Conservation (phyloP, 2,888 invertebrate species). For the Endotricha flammealis region DNA sequence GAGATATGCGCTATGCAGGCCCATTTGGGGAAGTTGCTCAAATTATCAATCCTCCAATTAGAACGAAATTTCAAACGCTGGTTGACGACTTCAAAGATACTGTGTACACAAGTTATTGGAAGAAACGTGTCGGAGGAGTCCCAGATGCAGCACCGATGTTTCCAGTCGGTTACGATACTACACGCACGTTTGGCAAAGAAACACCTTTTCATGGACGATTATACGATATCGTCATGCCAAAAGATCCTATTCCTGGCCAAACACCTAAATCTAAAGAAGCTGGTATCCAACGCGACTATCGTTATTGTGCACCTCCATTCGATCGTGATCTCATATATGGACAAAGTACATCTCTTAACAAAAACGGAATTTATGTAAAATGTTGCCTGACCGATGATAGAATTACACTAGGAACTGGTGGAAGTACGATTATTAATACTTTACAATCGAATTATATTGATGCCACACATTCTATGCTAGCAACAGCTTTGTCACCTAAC, state of each 20-base stretch:
- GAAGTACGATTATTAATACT: constrained; percentile 46
- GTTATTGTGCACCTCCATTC: constrained; percentile 60
- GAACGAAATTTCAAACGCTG: constrained; percentile 55
- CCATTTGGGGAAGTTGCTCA: constrained; percentile 34
- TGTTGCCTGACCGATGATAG: constrained; percentile 63
- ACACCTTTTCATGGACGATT: constrained; percentile 38
- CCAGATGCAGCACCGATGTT: constrained; percentile 56
- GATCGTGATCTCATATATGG: constrained; percentile 64
- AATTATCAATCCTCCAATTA: constrained; percentile 45
- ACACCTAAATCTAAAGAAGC: constrained; percentile 37
- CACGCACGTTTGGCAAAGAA: constrained; percentile 54
- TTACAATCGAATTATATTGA: constrained; percentile 60
- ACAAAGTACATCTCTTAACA: constrained; percentile 54
- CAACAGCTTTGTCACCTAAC: constrained; percentile 64
- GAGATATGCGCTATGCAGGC: constrained; percentile 45
- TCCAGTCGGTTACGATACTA: constrained; percentile 50
- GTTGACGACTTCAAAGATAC: constrained; percentile 57
- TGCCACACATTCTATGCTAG: constrained; percentile 46
- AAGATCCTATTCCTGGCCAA: constrained; percentile 44
- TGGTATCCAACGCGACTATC: constrained; percentile 42
- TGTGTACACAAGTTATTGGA: constrained; percentile 58
- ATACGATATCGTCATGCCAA: constrained; percentile 63
- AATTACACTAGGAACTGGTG: constrained; percentile 45
- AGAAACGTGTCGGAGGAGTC: constrained; percentile 39
- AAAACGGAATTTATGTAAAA: constrained; percentile 63